Evolutionary conservation across 64 coral and sea anemone species (phyloP), one percentile per base, ranked within the genome.

Genomic region (Catalaphyllia jardinei): DNA sequence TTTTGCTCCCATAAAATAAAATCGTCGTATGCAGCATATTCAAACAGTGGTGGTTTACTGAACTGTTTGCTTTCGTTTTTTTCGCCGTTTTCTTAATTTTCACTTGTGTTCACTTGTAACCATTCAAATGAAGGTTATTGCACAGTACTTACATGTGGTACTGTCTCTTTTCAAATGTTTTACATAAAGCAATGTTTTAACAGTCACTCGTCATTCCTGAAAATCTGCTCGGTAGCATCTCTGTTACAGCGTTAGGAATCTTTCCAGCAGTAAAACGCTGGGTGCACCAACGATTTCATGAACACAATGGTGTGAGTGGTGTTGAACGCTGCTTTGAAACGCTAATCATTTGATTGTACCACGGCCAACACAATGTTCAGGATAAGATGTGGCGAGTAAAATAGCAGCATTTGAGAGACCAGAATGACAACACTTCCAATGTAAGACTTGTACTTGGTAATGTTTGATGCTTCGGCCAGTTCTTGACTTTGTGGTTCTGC

Each of bases 271-370:
- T 64, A 64, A 62, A 67, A 82, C 28, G 31, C 79, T 2, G 79
- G 79, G 28, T 82, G 64, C 13, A 59, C 30, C 17, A 64, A 7
- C 17, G 79, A 82, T 67, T 75, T 38, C 73, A 75, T 82, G 52
- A 80, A 62, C 12, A 80, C 13, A 60, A 80, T 62, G 78, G 59
- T 82, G 79, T 63, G 79, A 39, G 79, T 38, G 7, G 67, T 82
- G 18, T 82, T 62, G 60, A 82, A 82, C 18, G 79, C 79, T 18
- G 79, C 60, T 33, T 82, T 63, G 54, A 82, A 82, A 62, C 29
- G 79, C 30, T 82, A 30, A 12, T 82, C 79, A 9, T 60, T 39
- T 12, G 73, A 38, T 75, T 20, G 18, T 11, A 35, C 33, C 11
- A 42, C 79, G 60, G 13, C 80, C 61, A 42, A 25, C 60, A 14